phyloP scores from a whole-genome alignment of 2,888 invertebrate genomes.

The Lithosia quadra region DNA sequence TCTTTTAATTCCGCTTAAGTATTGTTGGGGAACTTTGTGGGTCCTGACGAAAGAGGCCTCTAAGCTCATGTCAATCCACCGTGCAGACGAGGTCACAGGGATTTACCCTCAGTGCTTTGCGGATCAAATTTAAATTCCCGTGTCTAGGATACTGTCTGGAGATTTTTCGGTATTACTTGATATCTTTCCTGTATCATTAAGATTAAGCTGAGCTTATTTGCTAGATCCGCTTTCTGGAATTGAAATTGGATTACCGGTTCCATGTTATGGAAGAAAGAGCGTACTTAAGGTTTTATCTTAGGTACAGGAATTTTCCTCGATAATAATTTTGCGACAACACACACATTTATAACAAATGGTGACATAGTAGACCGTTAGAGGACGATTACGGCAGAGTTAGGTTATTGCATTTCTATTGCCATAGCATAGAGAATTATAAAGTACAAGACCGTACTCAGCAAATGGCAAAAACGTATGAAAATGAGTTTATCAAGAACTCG shows the following conservation, averaged over 20 bases:
- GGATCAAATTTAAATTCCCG: conserved; percentile 48
- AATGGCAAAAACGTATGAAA: no score
- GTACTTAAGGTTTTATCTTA: background rate
- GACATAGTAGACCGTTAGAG: background rate
- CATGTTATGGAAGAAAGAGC: background rate
- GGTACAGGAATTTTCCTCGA: background rate
- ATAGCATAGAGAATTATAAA: no score
- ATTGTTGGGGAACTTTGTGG: conserved; percentile 59
- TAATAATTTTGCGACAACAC: no score
- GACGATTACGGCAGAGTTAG: no score
- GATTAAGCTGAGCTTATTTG: conserved; percentile 33
- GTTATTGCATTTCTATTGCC: no score
- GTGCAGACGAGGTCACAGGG: conserved; percentile 48
- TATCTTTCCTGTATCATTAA: conserved; percentile 34
- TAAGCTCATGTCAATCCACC: conserved; percentile 59
- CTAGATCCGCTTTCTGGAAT: conserved; percentile 14
- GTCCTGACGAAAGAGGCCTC: conserved; percentile 46
- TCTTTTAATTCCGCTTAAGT: conserved; percentile 61
- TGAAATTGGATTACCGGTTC: conserved; percentile 26
- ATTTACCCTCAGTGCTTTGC: conserved; percentile 37
- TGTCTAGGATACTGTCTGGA: conserved; percentile 44
- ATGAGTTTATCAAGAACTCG: no score
- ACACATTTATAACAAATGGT: background rate
- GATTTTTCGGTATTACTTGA: conserved; percentile 25
- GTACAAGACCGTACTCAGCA: no score